A percentile compares a stretch with the other conserved stretches of the same genome.
Evolutionary conservation across 2,888 invertebrate species (phyloP).

Genomic region (Drosophila flavopinicola): DNA sequence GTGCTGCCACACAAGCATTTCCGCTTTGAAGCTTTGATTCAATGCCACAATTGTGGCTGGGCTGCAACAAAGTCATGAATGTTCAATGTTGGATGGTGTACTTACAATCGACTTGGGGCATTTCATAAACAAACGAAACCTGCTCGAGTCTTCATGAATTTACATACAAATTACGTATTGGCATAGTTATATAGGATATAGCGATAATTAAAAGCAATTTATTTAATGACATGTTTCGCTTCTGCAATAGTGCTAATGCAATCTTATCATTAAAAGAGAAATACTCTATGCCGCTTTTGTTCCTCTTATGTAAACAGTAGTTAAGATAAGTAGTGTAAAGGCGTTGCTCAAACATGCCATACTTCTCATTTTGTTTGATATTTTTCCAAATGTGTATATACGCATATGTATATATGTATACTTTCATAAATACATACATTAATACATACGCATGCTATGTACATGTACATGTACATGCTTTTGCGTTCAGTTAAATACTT

Average conservation of each 20-base stretch:
- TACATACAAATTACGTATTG: too few relatives aligned
- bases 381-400: neutral
- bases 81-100: neutral
- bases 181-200: too few relatives aligned
- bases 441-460: constrained; percentile 12
- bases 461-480: constrained; percentile 1
- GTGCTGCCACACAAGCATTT: constrained; percentile 50
- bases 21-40: constrained; percentile 45
- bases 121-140: too few relatives aligned
- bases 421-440: neutral
- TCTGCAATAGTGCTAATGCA: neutral
- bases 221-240: neutral
- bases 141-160: too few relatives aligned
- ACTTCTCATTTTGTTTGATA: neutral
- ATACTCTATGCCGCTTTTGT: neutral
- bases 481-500: constrained; percentile 8
- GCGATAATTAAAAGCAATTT: too few relatives aligned
- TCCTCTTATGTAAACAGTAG: too few relatives aligned
- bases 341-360: constrained; percentile 3
- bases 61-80: constrained; percentile 3
- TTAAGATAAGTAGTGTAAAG: constrained; percentile 4
- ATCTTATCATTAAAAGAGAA: neutral
- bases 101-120: neutral
- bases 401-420: neutral
- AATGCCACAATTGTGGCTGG: neutral